Percentiles rank a stretch among this genome's conserved stretches.
phyloP scores from a whole-genome alignment of 2,888 invertebrate genomes.

The Balanococcus diminutus region DNA sequence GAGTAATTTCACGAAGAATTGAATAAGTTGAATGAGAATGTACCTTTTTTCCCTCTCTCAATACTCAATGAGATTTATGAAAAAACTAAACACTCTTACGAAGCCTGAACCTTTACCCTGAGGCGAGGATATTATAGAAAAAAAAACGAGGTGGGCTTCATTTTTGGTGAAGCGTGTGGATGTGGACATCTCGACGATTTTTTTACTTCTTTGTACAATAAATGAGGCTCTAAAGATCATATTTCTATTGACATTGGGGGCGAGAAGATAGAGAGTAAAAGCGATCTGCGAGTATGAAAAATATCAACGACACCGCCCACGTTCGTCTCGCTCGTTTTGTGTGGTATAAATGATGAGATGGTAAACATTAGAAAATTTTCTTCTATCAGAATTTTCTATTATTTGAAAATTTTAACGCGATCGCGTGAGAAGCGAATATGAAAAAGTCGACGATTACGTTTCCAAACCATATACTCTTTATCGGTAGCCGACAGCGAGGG shows the following conservation, averaged over 20 bases:
- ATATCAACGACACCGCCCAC: neutral
- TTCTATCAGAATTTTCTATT: neutral
- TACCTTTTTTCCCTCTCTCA: neutral
- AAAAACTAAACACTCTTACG: neutral
- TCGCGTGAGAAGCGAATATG: neutral
- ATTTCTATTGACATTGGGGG: neutral
- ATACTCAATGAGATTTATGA: neutral
- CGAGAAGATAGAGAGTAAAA: neutral
- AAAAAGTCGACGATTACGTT: neutral
- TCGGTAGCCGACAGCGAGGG: no score
- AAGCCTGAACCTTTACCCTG: neutral
- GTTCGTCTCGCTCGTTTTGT: neutral
- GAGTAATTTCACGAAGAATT: constrained; percentile 18
- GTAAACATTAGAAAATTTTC: neutral
- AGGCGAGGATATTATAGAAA: neutral
- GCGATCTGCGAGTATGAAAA: neutral
- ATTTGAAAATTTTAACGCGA: neutral
- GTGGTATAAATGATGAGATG: neutral
- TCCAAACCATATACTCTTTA: no score
- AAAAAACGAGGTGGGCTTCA: neutral
- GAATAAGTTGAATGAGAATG: neutral
- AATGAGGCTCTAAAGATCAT: neutral
- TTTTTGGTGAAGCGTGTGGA: neutral
- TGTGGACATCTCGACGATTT: neutral
- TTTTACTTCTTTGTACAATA: neutral